Percentiles rank a stretch among this genome's conserved stretches.
Conservation (phyloP, 92 coral and sea anemone species). For the Epizoanthus rinbou region DNA sequence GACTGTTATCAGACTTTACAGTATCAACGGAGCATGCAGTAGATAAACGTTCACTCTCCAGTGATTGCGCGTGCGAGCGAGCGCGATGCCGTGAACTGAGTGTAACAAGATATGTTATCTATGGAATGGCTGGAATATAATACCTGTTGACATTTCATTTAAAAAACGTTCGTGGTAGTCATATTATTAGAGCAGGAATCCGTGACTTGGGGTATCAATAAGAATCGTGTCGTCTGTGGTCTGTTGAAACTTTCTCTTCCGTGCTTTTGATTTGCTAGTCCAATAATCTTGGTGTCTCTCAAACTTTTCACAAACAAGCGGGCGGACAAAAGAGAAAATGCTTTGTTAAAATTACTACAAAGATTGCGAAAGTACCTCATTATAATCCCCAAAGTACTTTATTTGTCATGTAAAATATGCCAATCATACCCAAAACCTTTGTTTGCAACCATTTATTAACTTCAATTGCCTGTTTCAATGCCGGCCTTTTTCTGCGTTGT, state of each 20-base stretch:
- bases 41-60: background rate
- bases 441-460: background rate
- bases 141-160: background rate
- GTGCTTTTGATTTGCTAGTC: background rate
- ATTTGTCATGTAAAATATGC: background rate
- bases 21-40: no score
- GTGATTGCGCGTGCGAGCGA: no score
- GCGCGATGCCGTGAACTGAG: conserved; percentile 14
- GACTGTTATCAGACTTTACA: background rate
- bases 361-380: conserved; percentile 15
- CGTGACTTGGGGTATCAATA: background rate
- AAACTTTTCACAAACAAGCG: background rate
- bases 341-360: background rate
- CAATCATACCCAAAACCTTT: background rate
- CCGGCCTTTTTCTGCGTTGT: background rate
- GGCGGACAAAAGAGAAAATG: background rate
- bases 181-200: background rate
- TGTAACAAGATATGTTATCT: conserved; percentile 14
- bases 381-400: background rate
- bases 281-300: background rate
- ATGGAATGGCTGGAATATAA: background rate
- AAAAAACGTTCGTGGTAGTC: background rate
- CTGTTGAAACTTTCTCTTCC: background rate
- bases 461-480: background rate
- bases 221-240: background rate